phyloP scores from a whole-genome alignment of 2,888 invertebrate genomes.

The Pinctada fucata region DNA sequence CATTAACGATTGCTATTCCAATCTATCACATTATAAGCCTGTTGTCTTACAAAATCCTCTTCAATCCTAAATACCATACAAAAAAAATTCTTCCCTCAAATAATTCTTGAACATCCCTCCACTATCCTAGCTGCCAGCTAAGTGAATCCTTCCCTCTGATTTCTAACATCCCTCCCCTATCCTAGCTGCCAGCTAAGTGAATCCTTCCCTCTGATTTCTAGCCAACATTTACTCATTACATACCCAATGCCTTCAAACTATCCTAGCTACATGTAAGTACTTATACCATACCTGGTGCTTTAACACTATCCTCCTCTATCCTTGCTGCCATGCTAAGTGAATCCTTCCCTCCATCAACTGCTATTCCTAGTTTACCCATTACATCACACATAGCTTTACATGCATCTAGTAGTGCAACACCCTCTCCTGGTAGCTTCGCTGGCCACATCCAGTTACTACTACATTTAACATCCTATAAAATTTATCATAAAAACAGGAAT shows the following conservation, averaged over 20 bases:
- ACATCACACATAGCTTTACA: slow-evolving; percentile 91
- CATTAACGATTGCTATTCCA: too few relatives aligned
- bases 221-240: neutral
- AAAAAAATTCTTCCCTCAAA: too few relatives aligned
- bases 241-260: neutral
- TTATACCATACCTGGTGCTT: slow-evolving; percentile 79
- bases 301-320: slow-evolving; percentile 83
- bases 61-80: too few relatives aligned
- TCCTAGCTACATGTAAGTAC: neutral
- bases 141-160: too few relatives aligned
- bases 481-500: neutral
- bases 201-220: too few relatives aligned
- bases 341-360: slow-evolving; percentile 98
- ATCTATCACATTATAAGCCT: too few relatives aligned
- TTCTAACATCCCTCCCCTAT: too few relatives aligned
- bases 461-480: slow-evolving; percentile 91
- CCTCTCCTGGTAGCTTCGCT: slow-evolving; percentile 95
- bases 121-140: too few relatives aligned
- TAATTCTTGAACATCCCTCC: too few relatives aligned
- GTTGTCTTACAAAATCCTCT: too few relatives aligned
- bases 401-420: slow-evolving; percentile 90
- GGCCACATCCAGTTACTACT: slow-evolving; percentile 99
- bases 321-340: slow-evolving; percentile 97
- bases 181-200: too few relatives aligned
- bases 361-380: slow-evolving; percentile 89